phyloP scores from a whole-genome alignment of 2,888 invertebrate species.

The Oligia strigilis region DNA sequence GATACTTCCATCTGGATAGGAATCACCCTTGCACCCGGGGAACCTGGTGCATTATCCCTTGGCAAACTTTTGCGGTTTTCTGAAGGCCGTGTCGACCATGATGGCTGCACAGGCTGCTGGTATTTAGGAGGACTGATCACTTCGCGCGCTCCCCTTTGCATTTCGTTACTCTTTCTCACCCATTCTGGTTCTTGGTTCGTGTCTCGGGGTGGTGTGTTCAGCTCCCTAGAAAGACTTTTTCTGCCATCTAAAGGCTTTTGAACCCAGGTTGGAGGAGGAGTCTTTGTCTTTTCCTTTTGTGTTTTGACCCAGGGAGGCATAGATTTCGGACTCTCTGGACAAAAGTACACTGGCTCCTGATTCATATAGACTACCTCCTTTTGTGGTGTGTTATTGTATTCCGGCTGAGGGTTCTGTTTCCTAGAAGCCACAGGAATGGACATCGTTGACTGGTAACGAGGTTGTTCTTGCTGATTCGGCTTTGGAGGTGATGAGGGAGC shows the following conservation, averaged over 20 bases:
- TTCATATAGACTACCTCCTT: slow-evolving; percentile 87
- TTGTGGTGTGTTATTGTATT: slow-evolving; percentile 80
- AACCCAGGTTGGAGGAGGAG: slow-evolving; percentile 87
- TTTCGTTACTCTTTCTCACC: slow-evolving; percentile 86
- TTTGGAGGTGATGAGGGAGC: slow-evolving; percentile 74
- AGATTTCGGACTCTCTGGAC: slow-evolving; percentile 86
- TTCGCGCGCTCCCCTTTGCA: slow-evolving; percentile 83
- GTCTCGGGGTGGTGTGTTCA: slow-evolving; percentile 85
- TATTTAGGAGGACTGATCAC: slow-evolving; percentile 86
- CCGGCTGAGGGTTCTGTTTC: slow-evolving; percentile 80
- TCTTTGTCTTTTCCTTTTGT: slow-evolving; percentile 88
- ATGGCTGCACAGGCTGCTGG: slow-evolving; percentile 83
- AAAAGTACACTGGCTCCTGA: slow-evolving; percentile 86
- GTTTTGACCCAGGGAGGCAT: slow-evolving; percentile 88
- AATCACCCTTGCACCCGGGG: slow-evolving; percentile 89
- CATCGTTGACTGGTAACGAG: slow-evolving; percentile 87
- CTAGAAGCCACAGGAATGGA: slow-evolving; percentile 87
- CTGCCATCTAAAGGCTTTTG: slow-evolving; percentile 84
- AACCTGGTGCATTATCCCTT: slow-evolving; percentile 77
- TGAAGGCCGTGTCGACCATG: slow-evolving; percentile 87
- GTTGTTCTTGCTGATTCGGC: slow-evolving; percentile 76
- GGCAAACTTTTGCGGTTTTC: slow-evolving; percentile 87
- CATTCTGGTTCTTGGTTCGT: slow-evolving; percentile 85
- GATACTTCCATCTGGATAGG: slow-evolving; percentile 92
- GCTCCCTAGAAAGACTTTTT: slow-evolving; percentile 82